Base-by-base conservation (phyloP, 64 coral and sea anemone genomes). In the Dendronephthya gigantea region DNA sequence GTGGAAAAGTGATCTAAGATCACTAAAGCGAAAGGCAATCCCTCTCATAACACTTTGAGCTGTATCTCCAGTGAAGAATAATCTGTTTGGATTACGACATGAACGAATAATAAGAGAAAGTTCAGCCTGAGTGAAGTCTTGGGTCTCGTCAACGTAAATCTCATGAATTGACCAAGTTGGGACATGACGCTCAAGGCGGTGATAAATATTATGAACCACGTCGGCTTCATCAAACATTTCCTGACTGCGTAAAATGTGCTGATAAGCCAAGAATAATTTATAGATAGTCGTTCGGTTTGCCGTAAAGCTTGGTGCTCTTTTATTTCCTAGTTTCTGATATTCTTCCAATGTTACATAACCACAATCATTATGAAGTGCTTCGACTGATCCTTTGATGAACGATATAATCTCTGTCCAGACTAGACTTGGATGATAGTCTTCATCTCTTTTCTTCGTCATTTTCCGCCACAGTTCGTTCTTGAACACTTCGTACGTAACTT, bases 51-150 rank as follows among this genome's bases (percentile, higher is more conserved):
- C 93, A 41, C 93, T 94, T 40, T 97, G 94, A 37, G 95, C 95
- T 8, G 95, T 98, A 58, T 98, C 95, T 33, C 95, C 95, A 58
- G 95, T 98, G 58, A 98, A 98, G 43, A 98, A 98, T 68, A 98
- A 86, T 45, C 88, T 76, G 81, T 98, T 98, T 12, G 90, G 95
- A 86, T 88, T 48, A n/a, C 95, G 89, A 43, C 89, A 93, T 35
- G 92, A 98, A 37, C 92, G 89, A 35, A 98, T 98, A 1, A 98
- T 83, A 16, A 98, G 72, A 23, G 87, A 91, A 45, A 98, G 52
- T 75, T 98, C 95, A 14, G 95, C 90, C 50, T 98, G 95, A 40
- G 95, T 98, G 55, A 98, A 98, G 48, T 98, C 95, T 89, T 98
- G 95, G 19, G 95, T 98, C 82, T 98, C 95, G 30, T 98, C 95